Percentiles rank a stretch among this genome's conserved stretches.
phyloP scores from a whole-genome alignment of 1,140 invertebrate genomes.

The Orius insidiosus region DNA sequence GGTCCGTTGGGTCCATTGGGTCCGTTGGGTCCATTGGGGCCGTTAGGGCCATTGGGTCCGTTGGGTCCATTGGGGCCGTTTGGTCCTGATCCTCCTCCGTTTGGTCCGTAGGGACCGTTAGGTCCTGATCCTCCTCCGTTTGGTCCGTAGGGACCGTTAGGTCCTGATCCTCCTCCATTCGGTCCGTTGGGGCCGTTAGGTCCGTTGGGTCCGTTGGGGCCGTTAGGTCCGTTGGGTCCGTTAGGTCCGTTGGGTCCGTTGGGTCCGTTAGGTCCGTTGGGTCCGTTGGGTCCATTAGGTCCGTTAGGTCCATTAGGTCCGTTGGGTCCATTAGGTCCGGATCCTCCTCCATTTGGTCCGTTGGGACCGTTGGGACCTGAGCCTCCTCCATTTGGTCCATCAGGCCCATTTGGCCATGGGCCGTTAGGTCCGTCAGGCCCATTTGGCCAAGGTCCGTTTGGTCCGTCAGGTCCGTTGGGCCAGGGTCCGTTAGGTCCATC shows the following conservation, averaged over 20 bases:
- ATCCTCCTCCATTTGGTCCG: background rate
- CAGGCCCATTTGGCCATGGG: background rate
- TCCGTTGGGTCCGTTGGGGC: background rate
- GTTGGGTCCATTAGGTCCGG: background rate
- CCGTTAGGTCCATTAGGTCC: background rate
- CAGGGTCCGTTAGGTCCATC: background rate
- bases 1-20: too few relatives aligned
- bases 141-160: too few relatives aligned
- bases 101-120: too few relatives aligned
- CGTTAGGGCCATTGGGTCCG: too few relatives aligned
- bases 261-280: background rate
- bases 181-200: too few relatives aligned
- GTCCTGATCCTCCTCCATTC: background rate
- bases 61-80: too few relatives aligned
- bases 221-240: background rate
- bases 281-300: background rate
- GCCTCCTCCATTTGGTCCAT: background rate
- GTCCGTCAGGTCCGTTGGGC: background rate
- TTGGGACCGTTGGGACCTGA: slow-evolving; percentile 1
- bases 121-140: background rate
- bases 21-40: too few relatives aligned
- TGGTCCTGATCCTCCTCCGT: too few relatives aligned
- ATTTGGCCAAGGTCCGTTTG: background rate
- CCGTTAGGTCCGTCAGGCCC: background rate
- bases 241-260: background rate